Evolutionary conservation across 37 sponge, comb jelly and placozoan species (phyloP).

Genomic region (Chondrilla cf. caribensis): DNA sequence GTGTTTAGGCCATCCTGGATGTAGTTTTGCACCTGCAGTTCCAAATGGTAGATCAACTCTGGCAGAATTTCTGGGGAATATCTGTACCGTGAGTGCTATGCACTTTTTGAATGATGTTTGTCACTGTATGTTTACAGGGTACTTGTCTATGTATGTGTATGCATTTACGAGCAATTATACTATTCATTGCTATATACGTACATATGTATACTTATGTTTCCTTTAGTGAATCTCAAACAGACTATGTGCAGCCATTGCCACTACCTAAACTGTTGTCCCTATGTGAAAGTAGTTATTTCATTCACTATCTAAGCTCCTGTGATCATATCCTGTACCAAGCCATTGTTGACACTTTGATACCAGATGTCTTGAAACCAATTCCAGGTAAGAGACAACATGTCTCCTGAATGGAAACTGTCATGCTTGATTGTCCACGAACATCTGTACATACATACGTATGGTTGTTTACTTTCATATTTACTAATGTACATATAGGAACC

Average conservation of each 20-base stretch:
- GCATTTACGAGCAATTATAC: neutral
- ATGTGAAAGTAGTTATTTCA: conserved; percentile 51
- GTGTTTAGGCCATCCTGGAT: conserved; percentile 82
- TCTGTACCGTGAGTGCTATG: neutral
- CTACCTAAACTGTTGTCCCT: conserved; percentile 61
- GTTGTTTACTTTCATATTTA: neutral
- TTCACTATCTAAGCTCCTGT: conserved; percentile 71
- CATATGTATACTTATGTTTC: neutral
- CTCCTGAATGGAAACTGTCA: neutral
- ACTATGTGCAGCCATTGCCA: conserved; percentile 57
- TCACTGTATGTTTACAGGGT: neutral
- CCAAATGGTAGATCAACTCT: conserved; percentile 88
- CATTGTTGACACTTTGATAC: conserved; percentile 89
- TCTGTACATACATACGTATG: neutral
- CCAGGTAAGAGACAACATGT: conserved; percentile 50
- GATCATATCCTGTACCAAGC: conserved; percentile 95
- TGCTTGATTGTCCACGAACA: neutral
- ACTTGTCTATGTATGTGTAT: neutral
- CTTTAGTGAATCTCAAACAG: conserved; percentile 19
- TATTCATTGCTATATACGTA: neutral
- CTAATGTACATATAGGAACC: conserved; percentile 53
- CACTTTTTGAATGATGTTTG: neutral
- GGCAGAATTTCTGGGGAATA: conserved; percentile 89
- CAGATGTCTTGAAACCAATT: conserved; percentile 91
- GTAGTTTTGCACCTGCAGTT: conserved; percentile 91